A percentile compares a stretch with the other conserved stretches of the same genome.
Evolutionary conservation across 2,113 vertebrate species (phyloP).

Genomic region (Irena cyanogastra): DNA sequence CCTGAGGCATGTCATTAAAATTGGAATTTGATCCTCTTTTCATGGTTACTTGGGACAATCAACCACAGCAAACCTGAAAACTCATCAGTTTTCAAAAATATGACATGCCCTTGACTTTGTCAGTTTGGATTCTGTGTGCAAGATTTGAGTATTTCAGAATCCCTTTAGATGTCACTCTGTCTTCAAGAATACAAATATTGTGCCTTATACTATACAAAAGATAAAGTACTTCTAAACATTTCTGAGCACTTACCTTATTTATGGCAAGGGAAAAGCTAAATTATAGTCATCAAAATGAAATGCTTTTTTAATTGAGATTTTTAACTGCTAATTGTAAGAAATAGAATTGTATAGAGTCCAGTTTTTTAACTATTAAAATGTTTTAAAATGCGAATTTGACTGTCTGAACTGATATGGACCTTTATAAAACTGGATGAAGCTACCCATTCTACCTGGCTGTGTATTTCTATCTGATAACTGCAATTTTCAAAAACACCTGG

Average conservation of each 20-base stretch:
- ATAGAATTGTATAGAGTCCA: not conserved
- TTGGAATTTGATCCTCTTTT: slow-evolving; percentile 91
- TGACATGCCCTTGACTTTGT: slow-evolving; percentile 88
- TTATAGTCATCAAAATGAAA: slow-evolving; percentile 28
- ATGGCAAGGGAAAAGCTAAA: slow-evolving; percentile 54
- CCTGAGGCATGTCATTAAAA: slow-evolving; percentile 95
- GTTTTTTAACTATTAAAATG: not conserved
- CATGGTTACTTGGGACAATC: slow-evolving; percentile 89
- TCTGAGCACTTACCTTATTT: not conserved
- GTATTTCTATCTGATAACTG: not conserved
- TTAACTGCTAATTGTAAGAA: slow-evolving; percentile 42
- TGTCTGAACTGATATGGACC: not conserved
- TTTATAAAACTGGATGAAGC: not conserved
- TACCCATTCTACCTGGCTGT: not conserved
- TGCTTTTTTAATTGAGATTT: slow-evolving; percentile 41
- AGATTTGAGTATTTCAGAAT: slow-evolving; percentile 77
- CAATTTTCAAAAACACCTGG: not conserved
- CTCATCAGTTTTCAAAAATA: slow-evolving; percentile 90
- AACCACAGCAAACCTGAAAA: slow-evolving; percentile 91
- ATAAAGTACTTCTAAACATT: not conserved
- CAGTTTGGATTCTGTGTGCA: slow-evolving; percentile 62
- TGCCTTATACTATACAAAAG: not conserved
- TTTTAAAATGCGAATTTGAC: not conserved
- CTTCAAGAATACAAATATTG: slow-evolving; percentile 83
- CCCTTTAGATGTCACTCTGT: slow-evolving; percentile 99